Conservation (phyloP, 2,888 invertebrate genomes). For the Bhutanitis thaidina region DNA sequence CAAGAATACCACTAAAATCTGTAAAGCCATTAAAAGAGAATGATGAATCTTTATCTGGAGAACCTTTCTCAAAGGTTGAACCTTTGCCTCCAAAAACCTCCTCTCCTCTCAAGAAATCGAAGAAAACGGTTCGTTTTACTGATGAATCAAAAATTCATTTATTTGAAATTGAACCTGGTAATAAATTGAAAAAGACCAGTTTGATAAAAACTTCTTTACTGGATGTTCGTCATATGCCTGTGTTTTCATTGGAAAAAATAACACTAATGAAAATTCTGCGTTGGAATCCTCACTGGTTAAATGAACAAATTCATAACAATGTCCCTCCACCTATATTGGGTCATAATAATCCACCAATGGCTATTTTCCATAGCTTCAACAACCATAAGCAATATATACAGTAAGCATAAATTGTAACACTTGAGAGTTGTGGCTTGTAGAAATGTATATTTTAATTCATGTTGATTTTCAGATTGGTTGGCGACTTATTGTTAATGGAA, state of each 20-base stretch:
- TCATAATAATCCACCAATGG: conserved; percentile 63
- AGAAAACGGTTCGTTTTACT: conserved; percentile 54
- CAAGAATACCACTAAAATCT: conserved; percentile 43
- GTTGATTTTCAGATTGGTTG: conserved; percentile 58
- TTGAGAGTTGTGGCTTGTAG: not conserved
- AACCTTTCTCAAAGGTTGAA: conserved; percentile 54
- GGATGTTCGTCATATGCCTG: conserved; percentile 46
- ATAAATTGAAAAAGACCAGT: conserved; percentile 58
- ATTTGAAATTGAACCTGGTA: conserved; percentile 65
- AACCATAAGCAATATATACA: conserved; percentile 80
- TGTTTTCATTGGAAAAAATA: conserved; percentile 60
- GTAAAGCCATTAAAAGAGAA: conserved; percentile 45
- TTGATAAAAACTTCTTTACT: conserved; percentile 47
- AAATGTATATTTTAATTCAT: not conserved
- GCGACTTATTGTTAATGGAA: conserved; percentile 81
- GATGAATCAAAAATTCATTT: conserved; percentile 39
- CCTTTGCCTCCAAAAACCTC: conserved; percentile 37
- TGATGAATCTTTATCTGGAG: conserved; percentile 41
- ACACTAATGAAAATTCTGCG: conserved; percentile 78
- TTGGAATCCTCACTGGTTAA: conserved; percentile 85
- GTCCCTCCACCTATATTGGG: conserved; percentile 79
- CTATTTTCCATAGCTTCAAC: conserved; percentile 76
- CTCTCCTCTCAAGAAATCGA: not conserved
- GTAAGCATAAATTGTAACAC: conserved; percentile 44
- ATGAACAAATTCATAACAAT: conserved; percentile 69